Conservation (phyloP, 2,888 invertebrate genomes). For the Adineta ricciae region DNA sequence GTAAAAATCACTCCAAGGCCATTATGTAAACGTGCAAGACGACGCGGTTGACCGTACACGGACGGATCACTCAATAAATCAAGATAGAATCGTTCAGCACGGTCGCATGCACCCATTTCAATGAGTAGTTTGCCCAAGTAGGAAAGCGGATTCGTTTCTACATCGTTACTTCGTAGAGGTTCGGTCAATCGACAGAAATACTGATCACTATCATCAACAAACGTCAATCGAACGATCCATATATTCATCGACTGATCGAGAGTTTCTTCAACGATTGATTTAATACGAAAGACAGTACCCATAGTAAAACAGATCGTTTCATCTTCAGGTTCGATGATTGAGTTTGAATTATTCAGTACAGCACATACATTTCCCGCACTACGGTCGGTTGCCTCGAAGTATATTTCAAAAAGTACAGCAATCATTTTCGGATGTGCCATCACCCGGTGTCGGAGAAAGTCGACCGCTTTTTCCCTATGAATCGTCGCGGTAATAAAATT, state of each 20-base stretch:
- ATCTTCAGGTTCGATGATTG: not conserved
- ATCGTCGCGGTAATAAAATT: not conserved
- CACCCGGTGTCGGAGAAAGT: not conserved
- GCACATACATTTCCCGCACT: not conserved
- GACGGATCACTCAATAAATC: not conserved
- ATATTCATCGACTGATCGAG: not conserved
- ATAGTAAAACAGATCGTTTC: not conserved
- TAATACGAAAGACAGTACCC: not conserved
- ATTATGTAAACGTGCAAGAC: not conserved
- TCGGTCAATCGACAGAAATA: not conserved
- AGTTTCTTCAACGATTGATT: not conserved
- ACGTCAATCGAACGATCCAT: not conserved
- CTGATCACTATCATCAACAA: not conserved
- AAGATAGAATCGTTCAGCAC: not conserved
- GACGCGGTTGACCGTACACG: not conserved
- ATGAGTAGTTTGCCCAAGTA: not conserved
- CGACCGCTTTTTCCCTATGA: not conserved
- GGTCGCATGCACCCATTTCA: not conserved
- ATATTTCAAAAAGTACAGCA: not conserved
- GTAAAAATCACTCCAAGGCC: not conserved
- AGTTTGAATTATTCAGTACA: not conserved
- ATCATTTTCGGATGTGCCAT: not conserved
- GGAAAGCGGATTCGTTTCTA: not conserved
- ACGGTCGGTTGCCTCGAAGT: not conserved
- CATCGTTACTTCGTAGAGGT: not conserved